Conservation (phyloP, 2,797 vertebrate genomes). For the Phyllotis vaccarum region DNA sequence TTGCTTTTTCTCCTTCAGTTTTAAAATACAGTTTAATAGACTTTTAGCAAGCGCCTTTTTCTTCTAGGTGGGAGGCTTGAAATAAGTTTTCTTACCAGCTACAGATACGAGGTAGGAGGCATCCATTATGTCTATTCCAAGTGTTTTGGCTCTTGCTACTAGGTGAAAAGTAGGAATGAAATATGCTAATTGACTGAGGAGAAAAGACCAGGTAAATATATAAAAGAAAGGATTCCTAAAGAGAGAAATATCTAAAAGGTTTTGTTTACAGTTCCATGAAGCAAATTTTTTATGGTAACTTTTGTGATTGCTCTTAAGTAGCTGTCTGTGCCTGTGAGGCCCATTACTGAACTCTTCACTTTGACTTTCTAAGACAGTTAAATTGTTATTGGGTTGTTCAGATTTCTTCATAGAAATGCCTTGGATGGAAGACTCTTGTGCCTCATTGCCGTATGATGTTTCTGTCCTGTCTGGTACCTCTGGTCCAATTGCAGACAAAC, state of each 20-base stretch:
- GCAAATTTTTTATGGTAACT: slow-evolving; percentile 68
- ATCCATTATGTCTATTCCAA: slow-evolving; percentile 94
- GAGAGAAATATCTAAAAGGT: slow-evolving; percentile 92
- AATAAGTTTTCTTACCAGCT: slow-evolving; percentile 90
- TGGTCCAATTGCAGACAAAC: background rate
- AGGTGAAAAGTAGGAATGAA: slow-evolving; percentile 96
- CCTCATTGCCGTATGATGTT: background rate
- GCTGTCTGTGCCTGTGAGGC: slow-evolving; percentile 75
- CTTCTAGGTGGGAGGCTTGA: slow-evolving; percentile 51
- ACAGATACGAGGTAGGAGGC: slow-evolving; percentile 95
- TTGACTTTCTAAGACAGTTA: background rate
- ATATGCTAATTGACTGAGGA: slow-evolving; percentile 96
- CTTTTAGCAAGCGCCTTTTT: slow-evolving; percentile 68
- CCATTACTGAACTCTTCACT: background rate
- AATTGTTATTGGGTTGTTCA: background rate
- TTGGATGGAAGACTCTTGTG: background rate
- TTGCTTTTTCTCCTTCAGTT: background rate
- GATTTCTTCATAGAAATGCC: slow-evolving; percentile 7
- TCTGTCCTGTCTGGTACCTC: background rate
- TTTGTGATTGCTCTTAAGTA: background rate
- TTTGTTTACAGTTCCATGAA: slow-evolving; percentile 78
- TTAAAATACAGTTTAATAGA: slow-evolving; percentile 32
- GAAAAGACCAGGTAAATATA: slow-evolving; percentile 95
- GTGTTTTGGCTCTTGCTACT: slow-evolving; percentile 93
- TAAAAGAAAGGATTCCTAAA: slow-evolving; percentile 95